Percentiles rank a stretch among this genome's conserved stretches.
Evolutionary conservation across 2,113 vertebrate species (phyloP).

Genomic region (Toxotes chatareus): DNA sequence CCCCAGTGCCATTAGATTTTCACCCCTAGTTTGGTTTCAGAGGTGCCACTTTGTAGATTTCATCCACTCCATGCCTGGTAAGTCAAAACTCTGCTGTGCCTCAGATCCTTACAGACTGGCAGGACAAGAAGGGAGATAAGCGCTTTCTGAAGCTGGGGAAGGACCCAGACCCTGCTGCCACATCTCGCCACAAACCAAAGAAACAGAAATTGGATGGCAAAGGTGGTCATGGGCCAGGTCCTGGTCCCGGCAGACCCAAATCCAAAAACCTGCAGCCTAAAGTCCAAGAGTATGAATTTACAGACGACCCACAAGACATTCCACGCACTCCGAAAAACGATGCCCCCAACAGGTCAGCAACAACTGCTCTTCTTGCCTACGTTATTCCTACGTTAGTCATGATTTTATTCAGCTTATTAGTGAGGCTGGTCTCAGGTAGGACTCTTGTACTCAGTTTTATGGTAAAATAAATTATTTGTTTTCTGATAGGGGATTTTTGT

Average conservation of each 20-base stretch:
- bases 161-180: slow-evolving; percentile 91
- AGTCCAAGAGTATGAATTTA: slow-evolving; percentile 97
- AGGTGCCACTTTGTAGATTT: neutral
- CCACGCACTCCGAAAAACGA: slow-evolving; percentile 98
- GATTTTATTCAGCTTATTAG: neutral
- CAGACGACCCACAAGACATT: slow-evolving; percentile 94
- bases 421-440: neutral
- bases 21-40: neutral
- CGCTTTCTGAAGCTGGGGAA: slow-evolving; percentile 93
- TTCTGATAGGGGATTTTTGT: neutral
- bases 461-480: neutral
- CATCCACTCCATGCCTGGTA: neutral
- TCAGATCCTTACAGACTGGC: slow-evolving; percentile 99
- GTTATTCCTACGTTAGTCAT: neutral
- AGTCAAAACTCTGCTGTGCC: slow-evolving; percentile 35
- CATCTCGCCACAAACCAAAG: slow-evolving; percentile 96
- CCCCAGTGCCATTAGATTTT: neutral
- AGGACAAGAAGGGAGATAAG: slow-evolving; percentile 98
- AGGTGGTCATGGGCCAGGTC: slow-evolving; percentile 90
- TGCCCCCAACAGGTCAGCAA: slow-evolving; percentile 93
- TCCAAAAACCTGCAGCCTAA: slow-evolving; percentile 96
- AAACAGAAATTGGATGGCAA: slow-evolving; percentile 97
- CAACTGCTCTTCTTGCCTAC: neutral
- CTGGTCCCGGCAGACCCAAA: slow-evolving; percentile 95
- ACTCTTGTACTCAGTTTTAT: neutral